These are phyloP conservation scores for Artemia franciscana DNA, from an alignment of 1,140 invertebrate species.

Conservation along the genomic window DNA sequence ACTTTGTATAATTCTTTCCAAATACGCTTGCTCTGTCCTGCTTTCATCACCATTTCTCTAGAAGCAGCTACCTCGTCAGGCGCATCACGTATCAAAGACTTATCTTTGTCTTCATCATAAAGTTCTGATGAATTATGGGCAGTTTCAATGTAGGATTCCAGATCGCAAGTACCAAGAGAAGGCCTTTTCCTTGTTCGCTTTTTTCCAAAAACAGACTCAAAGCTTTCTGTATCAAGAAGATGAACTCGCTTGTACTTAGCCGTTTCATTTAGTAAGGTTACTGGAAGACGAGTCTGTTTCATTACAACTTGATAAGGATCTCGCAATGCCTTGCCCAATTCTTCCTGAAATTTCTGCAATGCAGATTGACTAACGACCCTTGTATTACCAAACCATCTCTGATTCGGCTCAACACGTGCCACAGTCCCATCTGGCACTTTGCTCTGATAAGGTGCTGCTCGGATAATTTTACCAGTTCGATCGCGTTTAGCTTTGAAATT, in stretches of 20 bases:
- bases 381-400: constrained; percentile 93
- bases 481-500: constrained; percentile 87
- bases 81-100: constrained; percentile 46
- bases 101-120: constrained; percentile 58
- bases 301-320: constrained; percentile 96
- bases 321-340: constrained; percentile 73
- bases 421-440: constrained; percentile 64
- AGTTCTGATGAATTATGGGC: constrained; percentile 41
- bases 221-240: constrained; percentile 83
- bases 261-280: constrained; percentile 81
- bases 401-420: constrained; percentile 84
- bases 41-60: constrained; percentile 40
- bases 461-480: constrained; percentile 70
- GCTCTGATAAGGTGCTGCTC: constrained; percentile 81
- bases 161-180: constrained; percentile 41
- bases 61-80: constrained; percentile 40
- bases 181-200: constrained; percentile 80
- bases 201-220: constrained; percentile 78
- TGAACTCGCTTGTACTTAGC: constrained; percentile 74
- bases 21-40: constrained; percentile 86
- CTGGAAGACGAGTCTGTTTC: constrained; percentile 80
- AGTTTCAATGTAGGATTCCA: constrained; percentile 40
- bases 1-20: constrained; percentile 99
- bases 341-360: constrained; percentile 89
- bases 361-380: constrained; percentile 70